Evolutionary conservation across 2,888 invertebrate genomes (phyloP).

Genomic region (Hemistola chrysoprasaria): DNA sequence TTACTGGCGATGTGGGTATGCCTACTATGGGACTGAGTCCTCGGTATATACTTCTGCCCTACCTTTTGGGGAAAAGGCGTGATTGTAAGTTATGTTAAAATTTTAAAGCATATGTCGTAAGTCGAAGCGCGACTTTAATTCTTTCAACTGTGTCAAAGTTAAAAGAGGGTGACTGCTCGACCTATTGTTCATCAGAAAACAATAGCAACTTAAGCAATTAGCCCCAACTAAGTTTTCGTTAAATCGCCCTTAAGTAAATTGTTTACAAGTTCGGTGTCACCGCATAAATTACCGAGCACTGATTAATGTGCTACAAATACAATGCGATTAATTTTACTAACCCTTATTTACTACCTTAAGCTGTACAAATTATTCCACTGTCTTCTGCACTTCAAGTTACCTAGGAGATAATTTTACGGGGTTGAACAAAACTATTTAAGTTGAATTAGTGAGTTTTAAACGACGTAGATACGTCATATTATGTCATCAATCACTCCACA

Average conservation of each 20-base stretch:
- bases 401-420: not conserved
- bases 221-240: slow-evolving; percentile 30
- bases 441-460: too few relatives aligned
- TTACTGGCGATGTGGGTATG: too few relatives aligned
- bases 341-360: slow-evolving; percentile 11
- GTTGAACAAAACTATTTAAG: too few relatives aligned
- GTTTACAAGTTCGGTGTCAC: slow-evolving; percentile 31
- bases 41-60: too few relatives aligned
- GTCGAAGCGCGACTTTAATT: too few relatives aligned
- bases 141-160: slow-evolving; percentile 1
- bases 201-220: slow-evolving; percentile 40
- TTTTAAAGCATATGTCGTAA: too few relatives aligned
- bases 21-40: too few relatives aligned
- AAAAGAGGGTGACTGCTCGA: slow-evolving; percentile 1
- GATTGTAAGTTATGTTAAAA: too few relatives aligned
- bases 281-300: slow-evolving; percentile 24
- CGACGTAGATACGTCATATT: too few relatives aligned
- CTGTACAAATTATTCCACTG: slow-evolving; percentile 6
- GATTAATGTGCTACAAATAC: slow-evolving; percentile 22
- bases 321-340: slow-evolving; percentile 14
- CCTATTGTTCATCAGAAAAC: slow-evolving; percentile 30
- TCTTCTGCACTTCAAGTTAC: slow-evolving; percentile 3
- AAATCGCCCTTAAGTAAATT: slow-evolving; percentile 31
- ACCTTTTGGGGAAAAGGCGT: too few relatives aligned
- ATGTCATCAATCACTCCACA: too few relatives aligned